phyloP scores from a whole-genome alignment of 2,888 invertebrate genomes.

The Clitarchus hookeri region DNA sequence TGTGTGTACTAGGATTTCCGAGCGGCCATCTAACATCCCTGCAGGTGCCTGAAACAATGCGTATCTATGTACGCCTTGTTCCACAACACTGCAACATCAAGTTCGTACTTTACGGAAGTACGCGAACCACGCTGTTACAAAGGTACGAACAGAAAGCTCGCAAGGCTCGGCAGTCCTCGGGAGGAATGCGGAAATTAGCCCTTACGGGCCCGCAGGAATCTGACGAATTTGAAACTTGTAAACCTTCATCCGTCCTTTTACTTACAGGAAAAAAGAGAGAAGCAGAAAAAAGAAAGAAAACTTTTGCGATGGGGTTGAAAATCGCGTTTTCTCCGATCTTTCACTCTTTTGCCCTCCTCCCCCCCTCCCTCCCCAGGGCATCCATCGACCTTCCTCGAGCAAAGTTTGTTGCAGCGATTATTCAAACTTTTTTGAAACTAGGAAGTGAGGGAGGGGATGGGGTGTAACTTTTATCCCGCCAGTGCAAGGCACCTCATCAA shows the following conservation, averaged over 20 bases:
- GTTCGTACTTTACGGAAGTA: no score
- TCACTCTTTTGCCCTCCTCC: not conserved
- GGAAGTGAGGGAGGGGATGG: not conserved
- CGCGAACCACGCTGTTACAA: no score
- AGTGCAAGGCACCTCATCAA: constrained; percentile 9
- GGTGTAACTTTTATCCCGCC: not conserved
- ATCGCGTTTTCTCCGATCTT: not conserved
- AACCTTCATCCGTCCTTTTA: not conserved
- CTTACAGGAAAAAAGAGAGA: not conserved
- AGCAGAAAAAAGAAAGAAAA: not conserved
- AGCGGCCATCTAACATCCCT: no score
- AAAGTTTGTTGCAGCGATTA: not conserved
- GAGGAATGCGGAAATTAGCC: not conserved
- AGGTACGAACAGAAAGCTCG: no score
- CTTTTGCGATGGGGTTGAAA: not conserved
- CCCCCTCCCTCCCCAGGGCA: not conserved
- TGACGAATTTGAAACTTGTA: not conserved
- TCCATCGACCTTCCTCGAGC: not conserved
- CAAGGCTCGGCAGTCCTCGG: no score
- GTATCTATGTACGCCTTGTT: no score
- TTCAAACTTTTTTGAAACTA: not conserved
- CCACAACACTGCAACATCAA: no score
- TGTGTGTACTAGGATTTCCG: no score
- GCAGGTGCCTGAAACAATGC: no score
- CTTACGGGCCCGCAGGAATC: not conserved